Percentiles rank a stretch among this genome's conserved stretches.
Conservation (phyloP, 2,888 invertebrate genomes). For the Macrophya alboannulata region DNA sequence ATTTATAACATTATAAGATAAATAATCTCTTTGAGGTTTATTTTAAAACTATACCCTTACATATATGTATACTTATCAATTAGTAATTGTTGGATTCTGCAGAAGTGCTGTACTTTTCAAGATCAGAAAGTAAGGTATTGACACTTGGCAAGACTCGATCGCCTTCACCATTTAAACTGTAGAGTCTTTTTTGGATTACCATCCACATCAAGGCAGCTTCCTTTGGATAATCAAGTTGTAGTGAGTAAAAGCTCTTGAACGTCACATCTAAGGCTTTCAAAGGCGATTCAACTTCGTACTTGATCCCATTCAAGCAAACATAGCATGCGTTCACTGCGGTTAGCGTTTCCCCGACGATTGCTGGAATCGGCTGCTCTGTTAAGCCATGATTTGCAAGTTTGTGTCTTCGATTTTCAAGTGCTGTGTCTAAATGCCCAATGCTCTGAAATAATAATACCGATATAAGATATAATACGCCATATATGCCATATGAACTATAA, state of each 20-base stretch:
- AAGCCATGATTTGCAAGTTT: neutral
- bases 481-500: neutral
- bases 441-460: constrained; percentile 40
- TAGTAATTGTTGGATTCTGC: neutral
- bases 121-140: constrained; percentile 56
- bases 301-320: constrained; percentile 58
- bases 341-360: constrained; percentile 33
- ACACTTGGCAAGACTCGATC: constrained; percentile 56
- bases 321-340: neutral
- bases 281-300: constrained; percentile 44
- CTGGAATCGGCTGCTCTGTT: constrained; percentile 42
- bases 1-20: neutral
- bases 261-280: constrained; percentile 57
- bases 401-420: constrained; percentile 9
- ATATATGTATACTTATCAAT: neutral
- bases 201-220: constrained; percentile 59
- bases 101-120: constrained; percentile 2
- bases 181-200: constrained; percentile 58
- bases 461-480: neutral
- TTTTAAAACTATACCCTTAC: neutral
- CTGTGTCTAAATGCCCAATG: constrained; percentile 48
- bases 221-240: constrained; percentile 59
- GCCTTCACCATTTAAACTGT: constrained; percentile 51
- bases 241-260: constrained; percentile 60
- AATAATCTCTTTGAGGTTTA: neutral